phyloP scores from a whole-genome alignment of 2,888 invertebrate genomes.

The Tromatobia lineatoria region DNA sequence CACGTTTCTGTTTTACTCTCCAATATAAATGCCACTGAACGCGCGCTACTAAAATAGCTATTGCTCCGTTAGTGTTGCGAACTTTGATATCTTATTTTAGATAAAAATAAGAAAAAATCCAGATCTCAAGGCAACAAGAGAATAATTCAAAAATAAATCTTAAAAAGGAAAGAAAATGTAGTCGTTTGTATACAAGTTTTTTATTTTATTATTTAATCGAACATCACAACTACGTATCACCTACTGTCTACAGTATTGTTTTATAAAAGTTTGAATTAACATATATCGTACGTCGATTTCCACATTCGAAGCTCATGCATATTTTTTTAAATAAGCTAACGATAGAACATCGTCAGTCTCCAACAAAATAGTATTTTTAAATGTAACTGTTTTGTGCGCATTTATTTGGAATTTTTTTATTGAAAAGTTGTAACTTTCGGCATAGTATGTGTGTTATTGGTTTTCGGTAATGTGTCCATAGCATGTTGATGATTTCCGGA shows the following conservation, averaged over 20 bases:
- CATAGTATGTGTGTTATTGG: conserved; percentile 70
- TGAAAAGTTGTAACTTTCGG: conserved; percentile 76
- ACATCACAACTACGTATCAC: conserved; percentile 55
- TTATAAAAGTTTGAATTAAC: conserved; percentile 60
- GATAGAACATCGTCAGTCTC: conserved; percentile 18
- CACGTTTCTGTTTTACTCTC: too few species aligned
- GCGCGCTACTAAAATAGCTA: too few species aligned
- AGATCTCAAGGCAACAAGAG: too few species aligned
- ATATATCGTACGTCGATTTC: conserved; percentile 33
- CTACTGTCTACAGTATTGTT: conserved; percentile 49
- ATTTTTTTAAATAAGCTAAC: conserved; percentile 9
- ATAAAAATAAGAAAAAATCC: too few species aligned
- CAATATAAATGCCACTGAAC: too few species aligned
- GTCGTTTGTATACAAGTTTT: conserved; percentile 31
- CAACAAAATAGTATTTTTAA: conserved; percentile 33
- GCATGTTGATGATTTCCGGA: conserved; percentile 76
- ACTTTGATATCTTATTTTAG: too few species aligned
- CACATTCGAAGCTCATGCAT: conserved; percentile 42
- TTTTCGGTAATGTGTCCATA: conserved; percentile 79
- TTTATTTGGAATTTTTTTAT: conserved; percentile 29
- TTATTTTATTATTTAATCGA: conserved; percentile 49
- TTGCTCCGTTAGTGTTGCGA: too few species aligned
- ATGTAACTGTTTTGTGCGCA: conserved; percentile 34
- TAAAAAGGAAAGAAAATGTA: neutral
- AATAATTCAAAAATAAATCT: neutral